Evolutionary conservation across 2,113 vertebrate genomes (phyloP), one percentile per base, ranked within the genome.

Genomic region (Dromaius novaehollandiae): DNA sequence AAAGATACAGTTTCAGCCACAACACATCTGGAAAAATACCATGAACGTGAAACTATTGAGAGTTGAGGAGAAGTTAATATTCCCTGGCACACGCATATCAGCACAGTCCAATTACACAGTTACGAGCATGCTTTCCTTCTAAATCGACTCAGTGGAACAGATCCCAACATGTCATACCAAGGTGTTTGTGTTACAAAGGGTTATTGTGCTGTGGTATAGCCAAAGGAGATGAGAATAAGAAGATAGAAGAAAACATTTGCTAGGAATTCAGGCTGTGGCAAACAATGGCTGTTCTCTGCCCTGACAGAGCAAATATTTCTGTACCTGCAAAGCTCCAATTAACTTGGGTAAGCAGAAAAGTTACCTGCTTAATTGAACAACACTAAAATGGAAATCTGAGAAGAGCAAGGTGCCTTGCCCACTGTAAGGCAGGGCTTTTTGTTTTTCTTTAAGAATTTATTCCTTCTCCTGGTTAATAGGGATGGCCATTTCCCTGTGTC

Each of bases 1-100:
- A 95, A 95, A 94, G 65, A 93, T 90, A 95, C 25, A 84, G 83
- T 97, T 97, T 96, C 96, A 96, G 38, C 87, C 95, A 82, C 60
- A 89, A 82, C 90, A 66, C 93, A 74, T 95, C 90, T 96, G 94
- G 95, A 95, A 96, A 97, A 97, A 90, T 82, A 91, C 78, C 61
- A n/a, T 25, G 30, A 88, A 94, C 93, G 70, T 81, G 74, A 88
- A 96, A 92, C 93, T 79, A 63, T 4, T 63, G 60, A 69, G 87
- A 94, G 21, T 83, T 93, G 70, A 96, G 79, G 61, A 93, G 50
- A 91, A 50, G 48, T 88, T 96, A 93, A 91, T 88, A 71, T 95
- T 95, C 86, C 70, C 73, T 96, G 95, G 94, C 91, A 94, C 91
- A 75, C 10, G 63, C 73, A 38, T 93, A 95, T 92, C 95, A 96